Conservation (phyloP, 1,140 invertebrate genomes). For the Heliconius congener region DNA sequence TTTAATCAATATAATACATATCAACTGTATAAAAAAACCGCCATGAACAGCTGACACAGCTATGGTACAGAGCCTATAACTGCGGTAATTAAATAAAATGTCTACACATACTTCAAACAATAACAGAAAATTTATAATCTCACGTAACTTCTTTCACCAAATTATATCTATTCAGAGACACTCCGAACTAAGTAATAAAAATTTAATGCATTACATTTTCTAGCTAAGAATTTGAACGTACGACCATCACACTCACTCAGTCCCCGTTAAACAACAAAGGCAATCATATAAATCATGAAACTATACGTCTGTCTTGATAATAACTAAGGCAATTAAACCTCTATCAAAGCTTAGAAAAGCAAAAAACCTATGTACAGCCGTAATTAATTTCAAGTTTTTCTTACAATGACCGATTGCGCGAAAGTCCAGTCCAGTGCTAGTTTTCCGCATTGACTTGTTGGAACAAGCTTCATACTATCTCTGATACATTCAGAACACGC, state of each 20-base stretch:
- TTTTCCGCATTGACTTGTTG: conserved; percentile 26
- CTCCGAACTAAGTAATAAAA: not conserved
- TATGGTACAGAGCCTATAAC: too few relatives aligned
- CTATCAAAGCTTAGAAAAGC: not conserved
- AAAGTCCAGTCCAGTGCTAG: not conserved
- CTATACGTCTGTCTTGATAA: not conserved
- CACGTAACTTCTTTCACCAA: not conserved
- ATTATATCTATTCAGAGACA: not conserved
- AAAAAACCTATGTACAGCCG: not conserved
- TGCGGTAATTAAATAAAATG: too few relatives aligned
- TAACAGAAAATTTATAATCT: too few relatives aligned
- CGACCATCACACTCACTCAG: not conserved
- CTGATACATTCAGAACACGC: conserved; percentile 28
- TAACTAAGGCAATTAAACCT: not conserved
- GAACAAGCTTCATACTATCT: conserved; percentile 23
- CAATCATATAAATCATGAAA: conserved; percentile 6
- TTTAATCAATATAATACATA: too few relatives aligned
- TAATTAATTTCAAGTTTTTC: conserved; percentile 3
- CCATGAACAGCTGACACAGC: too few relatives aligned
- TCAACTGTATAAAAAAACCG: too few relatives aligned
- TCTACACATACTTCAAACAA: too few relatives aligned
- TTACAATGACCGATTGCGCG: conserved; percentile 13
- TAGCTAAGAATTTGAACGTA: not conserved
- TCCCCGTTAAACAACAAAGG: not conserved
- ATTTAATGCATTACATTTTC: not conserved